phyloP scores from a whole-genome alignment of 2,888 invertebrate species.

The Aleiodes alternator region DNA sequence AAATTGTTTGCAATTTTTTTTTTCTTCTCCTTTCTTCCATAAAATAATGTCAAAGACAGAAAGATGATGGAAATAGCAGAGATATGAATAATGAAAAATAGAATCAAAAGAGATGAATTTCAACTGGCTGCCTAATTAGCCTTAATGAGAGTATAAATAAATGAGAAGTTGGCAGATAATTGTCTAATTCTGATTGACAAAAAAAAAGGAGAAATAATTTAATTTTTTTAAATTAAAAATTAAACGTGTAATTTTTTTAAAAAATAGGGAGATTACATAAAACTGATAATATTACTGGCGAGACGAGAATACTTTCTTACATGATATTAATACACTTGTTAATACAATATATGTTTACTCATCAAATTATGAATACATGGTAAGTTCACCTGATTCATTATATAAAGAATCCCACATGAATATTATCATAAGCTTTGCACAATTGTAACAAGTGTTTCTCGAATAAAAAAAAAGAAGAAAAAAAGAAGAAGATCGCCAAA shows the following conservation, averaged over 20 bases:
- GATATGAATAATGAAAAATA: too few species aligned
- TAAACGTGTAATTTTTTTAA: background rate
- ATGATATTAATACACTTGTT: background rate
- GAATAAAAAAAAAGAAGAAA: background rate
- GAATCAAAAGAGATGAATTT: too few species aligned
- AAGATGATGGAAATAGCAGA: too few species aligned
- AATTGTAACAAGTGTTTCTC: background rate
- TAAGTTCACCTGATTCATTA: conserved; percentile 1
- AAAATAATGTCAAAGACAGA: too few species aligned
- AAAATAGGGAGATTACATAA: background rate
- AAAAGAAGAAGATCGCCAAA: background rate
- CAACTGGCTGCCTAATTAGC: too few species aligned
- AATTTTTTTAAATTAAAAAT: too few species aligned
- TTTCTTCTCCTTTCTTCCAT: too few species aligned
- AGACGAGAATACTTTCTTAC: conserved; percentile 8
- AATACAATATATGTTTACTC: background rate
- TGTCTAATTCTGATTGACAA: background rate
- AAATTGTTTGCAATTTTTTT: too few species aligned
- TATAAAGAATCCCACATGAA: too few species aligned
- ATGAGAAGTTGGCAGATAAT: too few species aligned
- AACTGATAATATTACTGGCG: conserved; percentile 4
- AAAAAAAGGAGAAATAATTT: background rate
- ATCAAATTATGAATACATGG: conserved; percentile 11
- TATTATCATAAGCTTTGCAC: too few species aligned
- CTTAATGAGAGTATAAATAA: too few species aligned